Evolutionary conservation across 2,113 vertebrate species (phyloP).

Genomic region (Syrrhaptes paradoxus): DNA sequence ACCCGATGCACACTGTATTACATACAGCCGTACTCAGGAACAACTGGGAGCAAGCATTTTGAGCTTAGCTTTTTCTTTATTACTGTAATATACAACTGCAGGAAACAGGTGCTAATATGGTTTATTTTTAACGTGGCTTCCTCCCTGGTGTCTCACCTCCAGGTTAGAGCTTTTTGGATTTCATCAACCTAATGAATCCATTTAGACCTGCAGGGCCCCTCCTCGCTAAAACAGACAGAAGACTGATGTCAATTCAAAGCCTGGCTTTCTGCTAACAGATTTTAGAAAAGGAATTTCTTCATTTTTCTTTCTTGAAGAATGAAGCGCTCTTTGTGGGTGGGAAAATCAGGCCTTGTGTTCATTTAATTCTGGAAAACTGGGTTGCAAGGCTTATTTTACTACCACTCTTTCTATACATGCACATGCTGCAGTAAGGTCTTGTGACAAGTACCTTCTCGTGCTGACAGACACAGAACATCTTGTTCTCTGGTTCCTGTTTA

Average conservation of each 20-base stretch:
- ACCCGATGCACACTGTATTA: not conserved
- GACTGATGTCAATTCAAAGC: not conserved
- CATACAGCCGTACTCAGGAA: not conserved
- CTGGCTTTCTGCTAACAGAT: not conserved
- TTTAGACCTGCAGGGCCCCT: not conserved
- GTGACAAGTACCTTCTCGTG: not conserved
- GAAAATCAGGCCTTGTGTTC: not conserved
- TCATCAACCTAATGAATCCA: not conserved
- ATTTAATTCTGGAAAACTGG: conserved; percentile 22
- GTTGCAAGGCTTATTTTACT: conserved; percentile 35
- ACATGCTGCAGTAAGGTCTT: not conserved
- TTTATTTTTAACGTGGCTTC: conserved; percentile 5
- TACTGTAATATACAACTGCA: not conserved
- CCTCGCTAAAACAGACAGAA: not conserved
- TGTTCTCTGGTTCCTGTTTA: not conserved
- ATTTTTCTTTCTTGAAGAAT: not conserved
- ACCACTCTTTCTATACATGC: not conserved
- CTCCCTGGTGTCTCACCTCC: not conserved
- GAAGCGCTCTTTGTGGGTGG: not conserved
- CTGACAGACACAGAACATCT: conserved; percentile 8
- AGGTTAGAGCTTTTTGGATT: not conserved
- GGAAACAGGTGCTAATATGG: not conserved
- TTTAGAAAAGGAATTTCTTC: not conserved
- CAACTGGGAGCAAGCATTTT: not conserved
- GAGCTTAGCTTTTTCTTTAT: not conserved